Conservation (phyloP, 2,888 invertebrate species). For the Cactoblastis cactorum region DNA sequence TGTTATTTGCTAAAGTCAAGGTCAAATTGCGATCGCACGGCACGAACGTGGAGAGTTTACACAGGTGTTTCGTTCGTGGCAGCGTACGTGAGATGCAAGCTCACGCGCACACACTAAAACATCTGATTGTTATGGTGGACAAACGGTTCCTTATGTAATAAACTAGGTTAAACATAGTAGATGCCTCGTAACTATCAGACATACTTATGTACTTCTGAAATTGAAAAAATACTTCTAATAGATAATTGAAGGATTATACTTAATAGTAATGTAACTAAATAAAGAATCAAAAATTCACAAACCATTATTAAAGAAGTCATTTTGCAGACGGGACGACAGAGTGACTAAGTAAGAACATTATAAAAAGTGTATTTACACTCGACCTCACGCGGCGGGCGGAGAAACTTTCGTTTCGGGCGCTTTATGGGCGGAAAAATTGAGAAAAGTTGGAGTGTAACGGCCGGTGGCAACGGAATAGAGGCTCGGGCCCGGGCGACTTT, state of each 20-base stretch:
- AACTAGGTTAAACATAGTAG: neutral
- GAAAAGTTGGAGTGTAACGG: slow-evolving; percentile 78
- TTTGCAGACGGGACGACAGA: slow-evolving; percentile 53
- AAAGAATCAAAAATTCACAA: slow-evolving; percentile 11
- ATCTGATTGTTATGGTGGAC: slow-evolving; percentile 9
- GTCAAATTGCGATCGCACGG: slow-evolving; percentile 21
- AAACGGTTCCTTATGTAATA: slow-evolving; percentile 7
- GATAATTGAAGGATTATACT: too few species aligned
- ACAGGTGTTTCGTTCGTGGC: slow-evolving; percentile 35
- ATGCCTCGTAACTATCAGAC: neutral
- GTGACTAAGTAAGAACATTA: slow-evolving; percentile 75
- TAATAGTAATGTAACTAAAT: neutral
- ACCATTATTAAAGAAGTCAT: slow-evolving; percentile 58
- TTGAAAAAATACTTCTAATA: too few species aligned
- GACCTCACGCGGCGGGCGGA: slow-evolving; percentile 69
- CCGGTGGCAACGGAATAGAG: slow-evolving; percentile 66
- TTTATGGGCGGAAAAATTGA: slow-evolving; percentile 79
- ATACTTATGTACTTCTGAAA: too few species aligned
- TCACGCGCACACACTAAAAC: slow-evolving; percentile 12
- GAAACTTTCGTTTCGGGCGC: slow-evolving; percentile 73
- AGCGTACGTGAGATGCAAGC: slow-evolving; percentile 22
- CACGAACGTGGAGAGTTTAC: slow-evolving; percentile 24
- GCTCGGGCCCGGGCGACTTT: slow-evolving; percentile 62
- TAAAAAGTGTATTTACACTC: slow-evolving; percentile 77
- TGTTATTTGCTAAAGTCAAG: slow-evolving; percentile 32